These are phyloP conservation scores for Tyrannus savana DNA, from an alignment of 2,113 vertebrate genomes.

Conservation along the genomic window DNA sequence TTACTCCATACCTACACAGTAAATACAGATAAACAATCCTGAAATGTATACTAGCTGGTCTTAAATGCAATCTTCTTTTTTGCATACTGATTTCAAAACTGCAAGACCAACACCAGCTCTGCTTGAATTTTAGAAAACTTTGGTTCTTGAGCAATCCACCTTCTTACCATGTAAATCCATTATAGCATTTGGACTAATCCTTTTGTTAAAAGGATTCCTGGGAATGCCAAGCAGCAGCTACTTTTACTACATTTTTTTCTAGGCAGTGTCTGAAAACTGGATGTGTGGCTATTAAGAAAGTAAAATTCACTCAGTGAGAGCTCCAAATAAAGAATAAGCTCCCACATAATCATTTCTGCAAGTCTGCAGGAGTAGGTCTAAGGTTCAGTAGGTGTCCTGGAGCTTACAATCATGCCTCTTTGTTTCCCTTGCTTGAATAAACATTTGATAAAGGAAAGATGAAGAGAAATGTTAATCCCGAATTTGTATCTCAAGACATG, in stretches of 20 bases:
- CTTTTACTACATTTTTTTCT: background rate
- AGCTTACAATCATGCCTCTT: conserved; percentile 30
- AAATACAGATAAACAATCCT: background rate
- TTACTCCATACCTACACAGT: background rate
- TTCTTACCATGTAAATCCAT: conserved; percentile 41
- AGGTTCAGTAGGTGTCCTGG: conserved; percentile 32
- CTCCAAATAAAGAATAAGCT: conserved; percentile 30
- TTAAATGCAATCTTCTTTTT: background rate
- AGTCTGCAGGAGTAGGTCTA: background rate
- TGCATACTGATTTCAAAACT: background rate
- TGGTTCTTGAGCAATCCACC: background rate
- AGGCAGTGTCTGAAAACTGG: background rate
- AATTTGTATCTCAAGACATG: conserved; percentile 54
- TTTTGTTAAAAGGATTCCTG: conserved; percentile 28
- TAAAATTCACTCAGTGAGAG: conserved; percentile 3
- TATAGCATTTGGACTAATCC: background rate
- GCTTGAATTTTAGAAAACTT: conserved; percentile 1
- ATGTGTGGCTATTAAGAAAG: conserved; percentile 13
- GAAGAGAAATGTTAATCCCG: conserved; percentile 49
- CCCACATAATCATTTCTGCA: background rate
- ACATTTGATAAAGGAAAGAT: conserved; percentile 29
- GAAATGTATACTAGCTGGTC: background rate
- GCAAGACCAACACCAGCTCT: background rate
- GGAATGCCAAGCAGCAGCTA: conserved; percentile 1
- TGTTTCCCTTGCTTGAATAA: conserved; percentile 35